phyloP scores from a whole-genome alignment of 2,888 invertebrate species.

The Mythimna albipuncta region DNA sequence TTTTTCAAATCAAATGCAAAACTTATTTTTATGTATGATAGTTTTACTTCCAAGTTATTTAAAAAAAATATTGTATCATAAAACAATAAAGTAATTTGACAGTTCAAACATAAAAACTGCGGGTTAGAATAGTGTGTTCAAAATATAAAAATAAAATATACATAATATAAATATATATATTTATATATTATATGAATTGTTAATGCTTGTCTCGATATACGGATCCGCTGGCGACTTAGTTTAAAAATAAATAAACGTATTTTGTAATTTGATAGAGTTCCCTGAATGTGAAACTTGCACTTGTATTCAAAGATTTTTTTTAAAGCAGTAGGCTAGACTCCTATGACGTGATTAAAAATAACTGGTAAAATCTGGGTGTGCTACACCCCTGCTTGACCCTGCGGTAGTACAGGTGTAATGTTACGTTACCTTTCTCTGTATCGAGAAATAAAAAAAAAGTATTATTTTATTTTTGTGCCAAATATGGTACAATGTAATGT shows the following conservation, averaged over 20 bases:
- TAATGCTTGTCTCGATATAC: constrained; percentile 58
- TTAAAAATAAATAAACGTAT: constrained; percentile 63
- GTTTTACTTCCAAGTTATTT: neutral
- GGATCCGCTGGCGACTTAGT: constrained; percentile 49
- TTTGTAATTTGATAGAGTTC: constrained; percentile 48
- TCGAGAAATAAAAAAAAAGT: neutral
- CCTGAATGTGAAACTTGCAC: neutral
- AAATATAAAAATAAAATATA: constrained; percentile 58
- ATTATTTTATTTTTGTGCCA: constrained; percentile 17
- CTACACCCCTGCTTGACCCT: too few relatives aligned
- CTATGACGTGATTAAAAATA: too few relatives aligned
- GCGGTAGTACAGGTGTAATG: neutral
- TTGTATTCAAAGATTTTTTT: constrained; percentile 30
- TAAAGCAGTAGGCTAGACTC: neutral
- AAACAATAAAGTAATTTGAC: constrained; percentile 15
- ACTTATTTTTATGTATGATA: neutral
- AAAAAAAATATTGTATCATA: constrained; percentile 9
- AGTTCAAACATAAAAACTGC: constrained; percentile 28
- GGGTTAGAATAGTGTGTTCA: constrained; percentile 64
- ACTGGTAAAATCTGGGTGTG: neutral
- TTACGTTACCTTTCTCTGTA: neutral
- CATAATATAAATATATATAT: constrained; percentile 23
- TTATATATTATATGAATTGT: constrained; percentile 63
- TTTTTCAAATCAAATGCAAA: neutral
- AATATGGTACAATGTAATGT: neutral